phyloP scores from a whole-genome alignment of 2,888 invertebrate genomes.

The Punctoribates punctum region DNA sequence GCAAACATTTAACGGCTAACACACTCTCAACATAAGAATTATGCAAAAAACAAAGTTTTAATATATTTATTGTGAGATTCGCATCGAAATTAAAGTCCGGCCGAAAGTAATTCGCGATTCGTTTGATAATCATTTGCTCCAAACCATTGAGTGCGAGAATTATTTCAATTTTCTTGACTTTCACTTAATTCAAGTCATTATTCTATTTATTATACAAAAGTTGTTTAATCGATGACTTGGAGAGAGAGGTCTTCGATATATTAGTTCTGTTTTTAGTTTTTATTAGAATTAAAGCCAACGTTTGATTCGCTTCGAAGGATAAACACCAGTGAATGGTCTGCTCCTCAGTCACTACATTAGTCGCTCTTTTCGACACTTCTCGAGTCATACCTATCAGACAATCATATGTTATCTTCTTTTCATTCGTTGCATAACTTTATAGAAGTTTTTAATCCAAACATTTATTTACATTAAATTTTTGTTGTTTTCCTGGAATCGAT shows the following conservation, averaged over 20 bases:
- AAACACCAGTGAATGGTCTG: background rate
- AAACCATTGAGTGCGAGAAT: too few species aligned
- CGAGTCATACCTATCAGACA: background rate
- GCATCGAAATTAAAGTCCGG: background rate
- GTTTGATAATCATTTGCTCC: too few species aligned
- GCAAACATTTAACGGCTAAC: background rate
- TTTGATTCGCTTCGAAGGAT: slow-evolving; percentile 6
- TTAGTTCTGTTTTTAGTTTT: background rate
- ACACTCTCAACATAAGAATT: background rate
- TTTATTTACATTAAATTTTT: background rate
- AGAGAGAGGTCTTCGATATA: background rate
- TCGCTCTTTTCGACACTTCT: background rate
- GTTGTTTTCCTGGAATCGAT: background rate
- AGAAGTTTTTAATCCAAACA: slow-evolving; percentile 1
- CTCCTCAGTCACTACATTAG: background rate
- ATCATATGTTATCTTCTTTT: slow-evolving; percentile 11
- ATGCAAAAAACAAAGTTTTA: background rate
- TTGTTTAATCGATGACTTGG: background rate
- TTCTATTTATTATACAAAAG: background rate
- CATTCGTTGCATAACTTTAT: slow-evolving; percentile 6
- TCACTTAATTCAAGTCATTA: too few species aligned
- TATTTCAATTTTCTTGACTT: too few species aligned
- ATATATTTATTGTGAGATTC: slow-evolving; percentile 2
- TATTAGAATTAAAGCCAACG: background rate
- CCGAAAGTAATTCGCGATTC: background rate